Evolutionary conservation across 2,113 vertebrate genomes (phyloP).

Genomic region (Rostratula benghalensis): DNA sequence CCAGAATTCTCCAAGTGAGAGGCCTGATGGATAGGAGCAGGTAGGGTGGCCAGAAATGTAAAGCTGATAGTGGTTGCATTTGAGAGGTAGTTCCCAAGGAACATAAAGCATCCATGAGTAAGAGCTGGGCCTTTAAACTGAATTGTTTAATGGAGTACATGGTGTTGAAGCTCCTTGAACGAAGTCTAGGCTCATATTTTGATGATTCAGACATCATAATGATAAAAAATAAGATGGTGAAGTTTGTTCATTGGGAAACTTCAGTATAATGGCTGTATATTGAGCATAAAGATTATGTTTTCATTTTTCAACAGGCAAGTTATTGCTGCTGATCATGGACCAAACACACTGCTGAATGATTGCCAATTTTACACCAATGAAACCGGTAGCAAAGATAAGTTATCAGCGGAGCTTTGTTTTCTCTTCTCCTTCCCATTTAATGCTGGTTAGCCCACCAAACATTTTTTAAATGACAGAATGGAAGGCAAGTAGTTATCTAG

Average conservation of each 20-base stretch:
- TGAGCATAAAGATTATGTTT: neutral
- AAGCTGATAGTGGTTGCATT: neutral
- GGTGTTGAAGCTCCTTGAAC: neutral
- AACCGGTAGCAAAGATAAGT: neutral
- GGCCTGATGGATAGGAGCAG: neutral
- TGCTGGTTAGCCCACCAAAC: neutral
- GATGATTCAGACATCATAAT: neutral
- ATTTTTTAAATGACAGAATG: neutral
- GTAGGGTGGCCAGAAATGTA: neutral
- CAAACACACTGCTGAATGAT: neutral
- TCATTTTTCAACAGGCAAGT: neutral
- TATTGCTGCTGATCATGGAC: neutral
- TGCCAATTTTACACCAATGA: neutral
- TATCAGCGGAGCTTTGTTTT: neutral
- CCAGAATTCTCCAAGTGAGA: neutral
- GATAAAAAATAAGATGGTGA: neutral
- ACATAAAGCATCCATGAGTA: neutral
- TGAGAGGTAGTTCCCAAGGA: neutral
- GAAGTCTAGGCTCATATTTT: neutral
- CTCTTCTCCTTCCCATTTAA: neutral
- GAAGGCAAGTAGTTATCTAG: constrained; percentile 5
- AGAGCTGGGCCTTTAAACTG: neutral
- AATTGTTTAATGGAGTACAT: neutral
- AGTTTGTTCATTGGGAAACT: neutral
- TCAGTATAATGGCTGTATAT: neutral